Base-by-base conservation (phyloP, 2,113 vertebrate species). In the Petrocephalus microphthalmus region DNA sequence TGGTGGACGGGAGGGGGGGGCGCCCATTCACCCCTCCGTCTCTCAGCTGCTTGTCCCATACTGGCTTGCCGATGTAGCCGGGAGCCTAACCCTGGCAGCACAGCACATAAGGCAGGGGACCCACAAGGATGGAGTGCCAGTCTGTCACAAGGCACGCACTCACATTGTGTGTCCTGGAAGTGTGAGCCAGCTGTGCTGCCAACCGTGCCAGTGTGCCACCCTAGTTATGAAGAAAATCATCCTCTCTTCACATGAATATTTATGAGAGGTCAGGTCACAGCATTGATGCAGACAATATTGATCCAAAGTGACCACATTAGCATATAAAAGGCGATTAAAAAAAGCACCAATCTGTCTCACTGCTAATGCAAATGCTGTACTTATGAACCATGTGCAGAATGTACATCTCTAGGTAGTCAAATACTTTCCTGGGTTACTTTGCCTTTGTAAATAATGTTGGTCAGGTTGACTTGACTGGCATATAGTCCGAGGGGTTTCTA, bases 251-350 rank as follows among this genome's bases (percentile, higher is more conserved):
- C 37, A 42, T 42, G 33, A 78, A 78, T 78, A 78, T 78, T 78
- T 19, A 78, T 78, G 71, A 78, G 71, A 11, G 0, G 29, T 78
- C 33, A 78, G 71, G 71, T 78, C 71, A 74, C 15, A 74, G 13
- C 29, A 78, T 5, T 42, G 71, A 78, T 78, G 33, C 71, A 37
- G 71, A 42, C 71, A 33, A 78, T 78, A 78, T 78, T 78, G 71
- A 78, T 78, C 15, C 71, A 42, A 78, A 42, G 71, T 78, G 71
- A 78, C 29, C 71, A 78, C 17, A 78, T 78, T 78, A 37, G 71
- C 71, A 78, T 78, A 42, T 78, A 78, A 78, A 78, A 78, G 71
- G 29, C 33, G 10, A 78, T 78, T 78, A 78, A 78, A 78, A 42
- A 78, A 7, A 78, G 71, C 11, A 42, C 33, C 29, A 78, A 78